These are phyloP conservation scores for Pristionchus exspectatus DNA, from an alignment of 2,888 invertebrate species.

Conservation along the genomic window DNA sequence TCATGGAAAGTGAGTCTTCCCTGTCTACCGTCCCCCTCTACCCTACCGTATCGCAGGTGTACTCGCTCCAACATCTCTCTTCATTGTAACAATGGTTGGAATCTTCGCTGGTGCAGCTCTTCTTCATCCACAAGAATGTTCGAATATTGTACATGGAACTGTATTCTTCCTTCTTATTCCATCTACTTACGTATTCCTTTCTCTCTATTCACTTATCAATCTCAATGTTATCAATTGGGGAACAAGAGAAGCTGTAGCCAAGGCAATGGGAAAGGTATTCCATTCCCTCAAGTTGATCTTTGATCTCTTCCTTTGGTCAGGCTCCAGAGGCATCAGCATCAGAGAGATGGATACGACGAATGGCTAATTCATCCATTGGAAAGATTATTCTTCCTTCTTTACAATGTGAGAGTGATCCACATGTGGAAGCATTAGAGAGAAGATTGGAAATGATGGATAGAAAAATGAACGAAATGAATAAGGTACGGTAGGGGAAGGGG, in stretches of 20 bases:
- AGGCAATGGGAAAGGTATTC: slow-evolving; percentile 75
- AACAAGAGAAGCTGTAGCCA: slow-evolving; percentile 87
- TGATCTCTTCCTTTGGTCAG: not conserved
- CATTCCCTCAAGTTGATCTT: slow-evolving; percentile 16
- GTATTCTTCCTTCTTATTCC: slow-evolving; percentile 93
- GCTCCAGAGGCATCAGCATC: slow-evolving; percentile 39
- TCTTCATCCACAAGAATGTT: slow-evolving; percentile 85
- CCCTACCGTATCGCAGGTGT: slow-evolving; percentile 81
- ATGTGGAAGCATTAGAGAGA: slow-evolving; percentile 58
- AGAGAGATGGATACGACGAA: slow-evolving; percentile 40
- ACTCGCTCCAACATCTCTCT: slow-evolving; percentile 89
- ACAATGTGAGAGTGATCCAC: slow-evolving; percentile 41
- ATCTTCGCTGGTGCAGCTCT: slow-evolving; percentile 83
- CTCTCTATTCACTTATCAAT: slow-evolving; percentile 93
- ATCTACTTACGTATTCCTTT: slow-evolving; percentile 93
- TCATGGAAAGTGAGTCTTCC: slow-evolving; percentile 71
- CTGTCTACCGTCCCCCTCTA: not conserved
- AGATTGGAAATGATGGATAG: slow-evolving; percentile 60
- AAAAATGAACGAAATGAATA: slow-evolving; percentile 61
- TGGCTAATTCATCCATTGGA: slow-evolving; percentile 18
- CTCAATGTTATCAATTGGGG: slow-evolving; percentile 96
- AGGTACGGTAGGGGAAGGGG: slow-evolving; percentile 52
- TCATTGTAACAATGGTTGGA: slow-evolving; percentile 86
- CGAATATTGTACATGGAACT: slow-evolving; percentile 80
- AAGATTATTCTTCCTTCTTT: slow-evolving; percentile 12